Percentiles rank a stretch among this genome's conserved stretches.
Conservation (phyloP, 2,113 vertebrate genomes). For the Dendropsophus ebraccatus region DNA sequence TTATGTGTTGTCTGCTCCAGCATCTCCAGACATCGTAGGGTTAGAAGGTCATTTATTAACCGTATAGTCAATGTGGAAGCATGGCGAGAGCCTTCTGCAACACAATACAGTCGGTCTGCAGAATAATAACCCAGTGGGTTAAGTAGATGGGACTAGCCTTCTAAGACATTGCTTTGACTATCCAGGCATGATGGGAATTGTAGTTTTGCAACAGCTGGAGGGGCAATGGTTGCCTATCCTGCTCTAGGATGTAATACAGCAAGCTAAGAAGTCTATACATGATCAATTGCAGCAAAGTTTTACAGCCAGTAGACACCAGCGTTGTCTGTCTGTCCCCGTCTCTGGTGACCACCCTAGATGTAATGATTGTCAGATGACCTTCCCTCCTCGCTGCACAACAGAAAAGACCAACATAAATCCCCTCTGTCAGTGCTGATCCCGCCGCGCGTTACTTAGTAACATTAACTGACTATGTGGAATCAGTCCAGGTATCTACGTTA, state of each 20-base stretch:
- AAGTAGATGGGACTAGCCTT: no score
- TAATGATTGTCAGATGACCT: constrained; percentile 9
- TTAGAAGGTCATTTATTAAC: background rate
- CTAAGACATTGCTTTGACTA: no score
- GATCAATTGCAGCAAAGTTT: background rate
- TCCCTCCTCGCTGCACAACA: background rate
- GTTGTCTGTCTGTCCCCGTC: background rate
- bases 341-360: background rate
- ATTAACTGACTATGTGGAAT: background rate
- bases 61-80: no score
- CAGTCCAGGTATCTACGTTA: background rate
- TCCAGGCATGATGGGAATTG: no score
- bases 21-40: background rate
- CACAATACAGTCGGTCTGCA: background rate
- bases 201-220: no score
- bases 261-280: no score
- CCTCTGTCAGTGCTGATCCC: background rate
- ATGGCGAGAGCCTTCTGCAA: background rate
- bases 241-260: no score
- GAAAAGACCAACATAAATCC: background rate
- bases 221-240: no score
- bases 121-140: background rate
- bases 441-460: constrained; percentile 1
- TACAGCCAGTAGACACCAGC: no score
- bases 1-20: background rate